Evolutionary conservation across 2,888 invertebrate genomes (phyloP).

Genomic region (Pterostichus niger): DNA sequence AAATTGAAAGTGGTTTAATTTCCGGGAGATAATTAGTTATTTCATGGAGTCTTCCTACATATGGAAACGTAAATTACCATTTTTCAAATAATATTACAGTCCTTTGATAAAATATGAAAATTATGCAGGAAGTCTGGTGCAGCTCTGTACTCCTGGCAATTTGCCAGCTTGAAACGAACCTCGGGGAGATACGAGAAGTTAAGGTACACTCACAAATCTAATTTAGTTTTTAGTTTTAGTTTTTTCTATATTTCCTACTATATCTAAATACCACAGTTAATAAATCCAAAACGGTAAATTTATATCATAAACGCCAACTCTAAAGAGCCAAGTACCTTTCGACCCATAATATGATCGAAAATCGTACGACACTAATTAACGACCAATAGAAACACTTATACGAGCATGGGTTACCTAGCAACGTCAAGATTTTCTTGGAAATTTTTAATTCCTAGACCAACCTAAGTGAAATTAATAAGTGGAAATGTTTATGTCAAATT

Average conservation of each 20-base stretch:
- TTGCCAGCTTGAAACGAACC: constrained; percentile 33
- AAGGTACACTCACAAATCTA: constrained; percentile 50
- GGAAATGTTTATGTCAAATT: too few relatives aligned
- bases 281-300: constrained; percentile 36
- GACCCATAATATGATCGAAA: too few relatives aligned
- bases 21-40: constrained; percentile 18
- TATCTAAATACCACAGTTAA: constrained; percentile 33
- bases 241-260: constrained; percentile 20
- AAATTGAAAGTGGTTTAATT: constrained; percentile 1
- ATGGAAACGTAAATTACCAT: constrained; percentile 41
- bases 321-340: too few relatives aligned
- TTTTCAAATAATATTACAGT: constrained; percentile 44
- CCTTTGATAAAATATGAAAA: constrained; percentile 49
- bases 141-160: constrained; percentile 35
- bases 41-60: constrained; percentile 20
- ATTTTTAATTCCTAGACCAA: too few relatives aligned
- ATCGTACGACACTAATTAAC: too few relatives aligned
- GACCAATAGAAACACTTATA: too few relatives aligned
- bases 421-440: too few relatives aligned
- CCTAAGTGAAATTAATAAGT: too few relatives aligned
- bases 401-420: too few relatives aligned
- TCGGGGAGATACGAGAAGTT: constrained; percentile 41
- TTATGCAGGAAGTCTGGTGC: constrained; percentile 43
- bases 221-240: constrained; percentile 52
- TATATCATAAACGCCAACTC: not conserved